phyloP scores from a whole-genome alignment of 2,797 vertebrate species.

The Acrossocheilus wenchowensis region DNA sequence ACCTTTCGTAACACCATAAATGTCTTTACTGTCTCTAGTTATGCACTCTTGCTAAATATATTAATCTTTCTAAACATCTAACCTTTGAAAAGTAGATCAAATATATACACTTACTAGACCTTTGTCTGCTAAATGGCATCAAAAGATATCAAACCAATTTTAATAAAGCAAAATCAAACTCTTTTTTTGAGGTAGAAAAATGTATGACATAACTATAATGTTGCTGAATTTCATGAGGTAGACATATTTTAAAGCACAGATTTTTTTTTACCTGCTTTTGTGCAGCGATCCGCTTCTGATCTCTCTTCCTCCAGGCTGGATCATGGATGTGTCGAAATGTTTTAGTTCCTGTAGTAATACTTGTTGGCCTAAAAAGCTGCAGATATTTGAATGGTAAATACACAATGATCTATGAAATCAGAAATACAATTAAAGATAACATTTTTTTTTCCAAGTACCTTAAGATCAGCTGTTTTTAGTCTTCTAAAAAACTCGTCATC shows the following conservation, averaged over 20 bases:
- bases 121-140: too few relatives aligned
- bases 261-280: constrained; percentile 88
- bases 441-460: constrained; percentile 75
- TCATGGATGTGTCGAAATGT: constrained; percentile 95
- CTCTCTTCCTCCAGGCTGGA: constrained; percentile 94
- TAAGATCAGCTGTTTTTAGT: constrained; percentile 88
- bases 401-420: background rate
- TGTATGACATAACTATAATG: background rate
- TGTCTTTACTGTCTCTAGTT: too few relatives aligned
- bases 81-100: too few relatives aligned
- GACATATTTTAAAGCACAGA: background rate
- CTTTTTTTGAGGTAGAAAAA: too few relatives aligned
- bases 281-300: constrained; percentile 91
- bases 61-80: too few relatives aligned
- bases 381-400: background rate
- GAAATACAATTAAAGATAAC: background rate
- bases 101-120: too few relatives aligned
- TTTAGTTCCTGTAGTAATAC: constrained; percentile 92
- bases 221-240: background rate
- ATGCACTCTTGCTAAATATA: too few relatives aligned
- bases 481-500: constrained; percentile 96
- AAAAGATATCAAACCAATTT: too few relatives aligned
- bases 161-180: too few relatives aligned
- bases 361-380: constrained; percentile 90
- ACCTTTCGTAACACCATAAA: too few relatives aligned